These are phyloP conservation scores for Sinohyriopsis cumingii DNA, from an alignment of 2,888 invertebrate genomes.

Conservation along the genomic window DNA sequence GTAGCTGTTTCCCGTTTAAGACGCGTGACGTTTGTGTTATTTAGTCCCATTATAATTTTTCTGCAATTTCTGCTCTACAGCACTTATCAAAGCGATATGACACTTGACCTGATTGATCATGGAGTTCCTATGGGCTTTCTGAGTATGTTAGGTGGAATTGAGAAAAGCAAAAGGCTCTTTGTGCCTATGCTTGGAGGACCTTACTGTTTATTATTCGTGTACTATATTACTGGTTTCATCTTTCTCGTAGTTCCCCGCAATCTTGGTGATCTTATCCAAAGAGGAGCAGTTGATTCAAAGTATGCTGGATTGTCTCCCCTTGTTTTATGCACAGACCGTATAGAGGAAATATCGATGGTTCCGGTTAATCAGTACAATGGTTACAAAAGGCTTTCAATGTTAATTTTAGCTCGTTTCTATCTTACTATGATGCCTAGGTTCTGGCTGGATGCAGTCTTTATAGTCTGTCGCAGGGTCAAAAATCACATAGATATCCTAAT, in stretches of 20 bases:
- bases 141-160: slow-evolving; percentile 23
- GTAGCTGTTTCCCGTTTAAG: slow-evolving; percentile 14
- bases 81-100: slow-evolving; percentile 7
- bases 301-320: slow-evolving; percentile 7
- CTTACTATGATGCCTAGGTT: slow-evolving; percentile 13
- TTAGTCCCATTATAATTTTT: slow-evolving; percentile 15
- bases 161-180: no score
- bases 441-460: slow-evolving; percentile 5
- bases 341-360: slow-evolving; percentile 12
- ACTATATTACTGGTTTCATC: slow-evolving; percentile 14
- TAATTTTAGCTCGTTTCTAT: slow-evolving; percentile 11
- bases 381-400: slow-evolving; percentile 7
- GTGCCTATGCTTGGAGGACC: slow-evolving; percentile 27
- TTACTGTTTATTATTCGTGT: slow-evolving; percentile 12
- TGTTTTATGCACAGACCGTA: slow-evolving; percentile 4
- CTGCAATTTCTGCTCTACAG: slow-evolving; percentile 15
- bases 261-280: slow-evolving; percentile 7
- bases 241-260: slow-evolving; percentile 17
- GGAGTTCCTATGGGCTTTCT: slow-evolving; percentile 27
- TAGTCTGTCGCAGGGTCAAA: slow-evolving; percentile 1
- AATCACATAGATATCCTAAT: background rate
- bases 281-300: slow-evolving; percentile 1
- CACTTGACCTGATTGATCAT: slow-evolving; percentile 19
- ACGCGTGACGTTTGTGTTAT: slow-evolving; percentile 9
- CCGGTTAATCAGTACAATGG: slow-evolving; percentile 10